phyloP scores from a whole-genome alignment of 2,113 vertebrate genomes.

The Tenebrosternarchus preto region DNA sequence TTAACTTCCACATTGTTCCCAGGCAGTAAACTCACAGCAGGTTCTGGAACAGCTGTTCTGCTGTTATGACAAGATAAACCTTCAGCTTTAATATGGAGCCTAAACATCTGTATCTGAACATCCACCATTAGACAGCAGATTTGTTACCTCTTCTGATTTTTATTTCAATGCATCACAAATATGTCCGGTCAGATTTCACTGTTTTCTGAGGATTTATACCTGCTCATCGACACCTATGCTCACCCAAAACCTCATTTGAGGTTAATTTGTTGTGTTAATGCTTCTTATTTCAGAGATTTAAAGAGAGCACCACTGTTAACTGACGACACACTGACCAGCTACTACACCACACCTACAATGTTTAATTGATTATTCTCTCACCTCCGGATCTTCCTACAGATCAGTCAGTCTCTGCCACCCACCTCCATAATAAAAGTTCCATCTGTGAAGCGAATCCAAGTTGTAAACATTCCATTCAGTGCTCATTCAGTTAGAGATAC shows the following conservation, averaged over 20 bases:
- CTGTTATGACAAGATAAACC: no score
- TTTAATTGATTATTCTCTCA: background rate
- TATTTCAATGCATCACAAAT: background rate
- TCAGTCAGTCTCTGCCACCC: no score
- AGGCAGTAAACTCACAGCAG: constrained; percentile 2
- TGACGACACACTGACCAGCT: background rate
- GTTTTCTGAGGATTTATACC: background rate
- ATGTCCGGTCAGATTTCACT: constrained; percentile 1
- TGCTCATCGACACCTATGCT: background rate
- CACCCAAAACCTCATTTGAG: no score
- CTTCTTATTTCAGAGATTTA: no score
- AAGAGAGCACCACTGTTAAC: background rate
- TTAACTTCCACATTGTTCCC: background rate
- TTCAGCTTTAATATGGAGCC: no score
- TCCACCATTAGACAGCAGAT: background rate
- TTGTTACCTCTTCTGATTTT: background rate
- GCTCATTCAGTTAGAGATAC: background rate
- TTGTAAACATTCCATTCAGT: background rate
- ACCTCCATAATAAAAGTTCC: background rate
- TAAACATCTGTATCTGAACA: background rate
- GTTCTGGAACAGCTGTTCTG: no score
- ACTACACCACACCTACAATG: background rate
- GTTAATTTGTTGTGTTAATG: no score
- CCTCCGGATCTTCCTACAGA: background rate
- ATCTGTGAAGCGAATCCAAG: background rate